Conservation (phyloP, 2,113 vertebrate genomes). For the Oreochromis spilurus region DNA sequence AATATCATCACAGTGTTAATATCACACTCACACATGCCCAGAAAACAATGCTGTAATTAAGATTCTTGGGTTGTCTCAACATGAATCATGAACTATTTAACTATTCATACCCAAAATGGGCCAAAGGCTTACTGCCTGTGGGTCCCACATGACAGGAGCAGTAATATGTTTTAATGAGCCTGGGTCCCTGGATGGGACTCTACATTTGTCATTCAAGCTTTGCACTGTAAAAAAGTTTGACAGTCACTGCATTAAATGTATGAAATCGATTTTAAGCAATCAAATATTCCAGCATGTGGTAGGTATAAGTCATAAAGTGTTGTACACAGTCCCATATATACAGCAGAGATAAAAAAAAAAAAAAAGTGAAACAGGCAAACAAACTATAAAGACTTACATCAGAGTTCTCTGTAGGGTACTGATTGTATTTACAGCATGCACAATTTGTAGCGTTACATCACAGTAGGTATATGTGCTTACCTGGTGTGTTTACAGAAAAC, state of each 20-base stretch:
- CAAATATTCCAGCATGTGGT: not conserved
- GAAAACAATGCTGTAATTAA: constrained; percentile 10
- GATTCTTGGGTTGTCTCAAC: not conserved
- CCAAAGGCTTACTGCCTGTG: constrained; percentile 14
- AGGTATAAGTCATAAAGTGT: not conserved
- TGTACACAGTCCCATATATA: not conserved
- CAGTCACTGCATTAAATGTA: not conserved
- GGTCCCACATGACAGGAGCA: constrained; percentile 28
- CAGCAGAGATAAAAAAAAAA: not conserved
- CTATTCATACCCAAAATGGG: constrained; percentile 13
- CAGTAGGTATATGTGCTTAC: not conserved
- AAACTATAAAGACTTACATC: not conserved
- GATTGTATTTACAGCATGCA: not conserved
- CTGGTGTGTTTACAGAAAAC: not conserved
- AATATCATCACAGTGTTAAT: not conserved
- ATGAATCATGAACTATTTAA: constrained; percentile 29
- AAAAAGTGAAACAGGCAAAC: not conserved
- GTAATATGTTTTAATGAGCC: constrained; percentile 53
- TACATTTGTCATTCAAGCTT: constrained; percentile 33
- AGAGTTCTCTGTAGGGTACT: not conserved
- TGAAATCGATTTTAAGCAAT: not conserved
- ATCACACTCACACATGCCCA: not conserved
- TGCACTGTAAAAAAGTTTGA: constrained; percentile 8
- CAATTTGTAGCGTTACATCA: not conserved
- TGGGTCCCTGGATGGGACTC: not conserved